phyloP scores from a whole-genome alignment of 2,113 vertebrate species.

The Oxygymnocypris stewartii region DNA sequence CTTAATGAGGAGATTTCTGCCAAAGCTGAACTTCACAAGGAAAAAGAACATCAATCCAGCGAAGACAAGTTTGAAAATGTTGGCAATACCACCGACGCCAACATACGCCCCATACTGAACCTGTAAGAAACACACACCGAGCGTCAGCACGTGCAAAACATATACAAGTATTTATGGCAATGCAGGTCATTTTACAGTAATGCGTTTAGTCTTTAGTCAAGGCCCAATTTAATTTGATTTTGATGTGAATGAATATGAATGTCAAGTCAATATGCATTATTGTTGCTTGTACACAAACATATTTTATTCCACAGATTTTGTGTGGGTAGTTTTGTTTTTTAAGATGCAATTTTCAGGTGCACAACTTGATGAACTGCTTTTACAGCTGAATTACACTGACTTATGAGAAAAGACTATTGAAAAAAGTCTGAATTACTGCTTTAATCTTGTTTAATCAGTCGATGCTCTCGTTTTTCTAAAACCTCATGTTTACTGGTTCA shows the following conservation, averaged over 20 bases:
- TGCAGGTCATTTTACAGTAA: neutral
- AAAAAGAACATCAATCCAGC: conserved; percentile 88
- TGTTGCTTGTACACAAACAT: too few relatives aligned
- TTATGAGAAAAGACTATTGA: neutral
- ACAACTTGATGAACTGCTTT: too few relatives aligned
- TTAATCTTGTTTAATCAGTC: neutral
- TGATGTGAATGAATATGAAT: too few relatives aligned
- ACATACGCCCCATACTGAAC: conserved; percentile 89
- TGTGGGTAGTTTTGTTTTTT: too few relatives aligned
- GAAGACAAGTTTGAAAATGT: conserved; percentile 85
- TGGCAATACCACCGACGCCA: conserved; percentile 81
- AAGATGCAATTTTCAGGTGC: too few relatives aligned
- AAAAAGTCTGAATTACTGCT: neutral
- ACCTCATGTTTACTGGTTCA: too few relatives aligned
- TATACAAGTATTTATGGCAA: neutral
- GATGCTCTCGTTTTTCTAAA: neutral
- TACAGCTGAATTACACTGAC: neutral
- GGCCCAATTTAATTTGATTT: neutral
- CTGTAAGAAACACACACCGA: conserved; percentile 64
- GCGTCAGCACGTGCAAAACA: neutral
- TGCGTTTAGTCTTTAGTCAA: neutral
- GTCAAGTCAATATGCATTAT: too few relatives aligned
- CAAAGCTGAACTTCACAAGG: conserved; percentile 86
- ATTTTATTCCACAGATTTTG: too few relatives aligned
- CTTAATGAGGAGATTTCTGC: conserved; percentile 88